Conservation (phyloP, 2,113 vertebrate genomes). For the Mionectes macconnelli region DNA sequence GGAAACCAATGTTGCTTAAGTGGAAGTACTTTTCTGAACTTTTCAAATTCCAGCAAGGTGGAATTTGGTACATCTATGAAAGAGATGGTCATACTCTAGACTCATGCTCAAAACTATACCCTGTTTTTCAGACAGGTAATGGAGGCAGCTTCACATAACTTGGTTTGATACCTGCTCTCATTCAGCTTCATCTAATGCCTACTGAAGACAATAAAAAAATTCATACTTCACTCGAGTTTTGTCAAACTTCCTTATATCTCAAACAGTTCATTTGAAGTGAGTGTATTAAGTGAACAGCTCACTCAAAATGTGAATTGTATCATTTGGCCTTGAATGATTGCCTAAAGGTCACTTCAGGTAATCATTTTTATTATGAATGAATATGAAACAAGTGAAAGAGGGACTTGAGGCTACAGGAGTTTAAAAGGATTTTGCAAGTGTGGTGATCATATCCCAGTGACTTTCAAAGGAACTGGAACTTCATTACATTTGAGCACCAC, state of each 20-base stretch:
- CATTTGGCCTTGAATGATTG: not conserved
- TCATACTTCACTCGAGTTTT: not conserved
- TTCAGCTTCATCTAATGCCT: not conserved
- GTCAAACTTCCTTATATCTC: not conserved
- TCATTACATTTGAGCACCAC: not conserved
- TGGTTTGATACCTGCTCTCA: not conserved
- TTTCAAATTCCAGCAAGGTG: not conserved
- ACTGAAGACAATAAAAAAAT: not conserved
- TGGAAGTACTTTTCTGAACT: not conserved
- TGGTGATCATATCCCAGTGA: not conserved
- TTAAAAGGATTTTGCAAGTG: not conserved
- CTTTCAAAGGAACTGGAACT: not conserved
- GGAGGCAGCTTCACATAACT: not conserved
- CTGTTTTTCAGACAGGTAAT: not conserved
- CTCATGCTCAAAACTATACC: not conserved
- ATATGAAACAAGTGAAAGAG: not conserved
- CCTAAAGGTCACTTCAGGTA: not conserved
- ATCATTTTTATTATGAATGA: not conserved
- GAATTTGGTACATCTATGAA: not conserved
- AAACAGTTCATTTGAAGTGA: not conserved
- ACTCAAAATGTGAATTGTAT: not conserved
- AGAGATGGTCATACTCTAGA: not conserved
- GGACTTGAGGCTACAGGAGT: not conserved
- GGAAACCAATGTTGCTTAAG: not conserved
- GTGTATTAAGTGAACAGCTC: not conserved